These are phyloP conservation scores for Cyanoderma ruficeps DNA, from an alignment of 2,113 vertebrate species.

Conservation along the genomic window DNA sequence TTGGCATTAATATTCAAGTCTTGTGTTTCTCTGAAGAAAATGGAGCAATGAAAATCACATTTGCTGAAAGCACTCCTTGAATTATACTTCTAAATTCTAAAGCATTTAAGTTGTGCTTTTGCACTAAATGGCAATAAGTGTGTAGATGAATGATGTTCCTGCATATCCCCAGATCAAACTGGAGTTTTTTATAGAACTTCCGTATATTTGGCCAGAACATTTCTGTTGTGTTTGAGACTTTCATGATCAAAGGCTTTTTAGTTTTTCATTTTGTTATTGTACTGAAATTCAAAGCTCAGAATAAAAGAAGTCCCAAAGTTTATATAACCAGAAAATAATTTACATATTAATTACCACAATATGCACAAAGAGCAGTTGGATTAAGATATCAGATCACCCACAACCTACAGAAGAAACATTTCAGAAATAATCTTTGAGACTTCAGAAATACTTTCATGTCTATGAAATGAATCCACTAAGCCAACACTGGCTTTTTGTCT, in stretches of 20 bases:
- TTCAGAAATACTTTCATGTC: background rate
- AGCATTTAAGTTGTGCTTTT: constrained; percentile 55
- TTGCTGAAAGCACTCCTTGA: constrained; percentile 65
- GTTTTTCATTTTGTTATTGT: constrained; percentile 33
- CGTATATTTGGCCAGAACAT: constrained; percentile 23
- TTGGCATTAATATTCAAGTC: constrained; percentile 70
- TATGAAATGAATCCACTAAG: background rate
- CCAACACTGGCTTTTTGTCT: background rate
- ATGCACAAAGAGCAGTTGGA: constrained; percentile 46
- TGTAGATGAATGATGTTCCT: background rate
- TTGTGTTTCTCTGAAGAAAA: constrained; percentile 71
- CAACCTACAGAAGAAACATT: constrained; percentile 28
- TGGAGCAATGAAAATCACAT: constrained; percentile 66
- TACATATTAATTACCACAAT: constrained; percentile 48
- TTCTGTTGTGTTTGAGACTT: constrained; percentile 34
- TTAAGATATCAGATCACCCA: constrained; percentile 54
- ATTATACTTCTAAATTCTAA: constrained; percentile 61
- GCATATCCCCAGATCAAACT: background rate
- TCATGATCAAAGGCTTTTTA: constrained; percentile 27
- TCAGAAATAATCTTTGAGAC: background rate
- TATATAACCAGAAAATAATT: constrained; percentile 60
- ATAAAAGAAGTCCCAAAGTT: constrained; percentile 58
- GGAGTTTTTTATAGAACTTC: constrained; percentile 2
- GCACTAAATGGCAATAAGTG: constrained; percentile 50
- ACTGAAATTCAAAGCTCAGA: constrained; percentile 57